Evolutionary conservation across 2,797 vertebrate species (phyloP), one percentile per base, ranked within the genome.

Genomic region (Sebastes reedi): DNA sequence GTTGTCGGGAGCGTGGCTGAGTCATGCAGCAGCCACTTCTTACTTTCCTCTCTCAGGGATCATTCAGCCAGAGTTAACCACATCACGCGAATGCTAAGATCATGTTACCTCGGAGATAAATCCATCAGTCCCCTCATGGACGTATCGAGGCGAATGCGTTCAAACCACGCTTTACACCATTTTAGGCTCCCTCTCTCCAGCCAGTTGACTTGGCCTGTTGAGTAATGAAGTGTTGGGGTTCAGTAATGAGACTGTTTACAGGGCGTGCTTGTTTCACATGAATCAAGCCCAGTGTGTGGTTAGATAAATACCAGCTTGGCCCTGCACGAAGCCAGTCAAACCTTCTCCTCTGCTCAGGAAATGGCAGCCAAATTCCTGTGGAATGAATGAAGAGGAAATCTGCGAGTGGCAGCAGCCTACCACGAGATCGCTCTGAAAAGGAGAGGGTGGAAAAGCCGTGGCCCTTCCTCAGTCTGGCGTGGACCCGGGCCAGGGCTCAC

Each of bases 311-410:
- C 94, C 86, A 92, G 92, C 94, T 84, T 91, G 90, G 94, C 93
- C 87, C 91, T 81, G 93, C 95, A 88, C 65, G 74, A 85, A 92
- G 94, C 95, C 94, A 95, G 91, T 88, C 87, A 94, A 93, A 90
- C 90, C 92, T 91, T 93, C 93, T 93, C 88, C 87, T 92, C 92
- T 80, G 87, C 88, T 94, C 97, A 97, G 97, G 98, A 98, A 98
- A 98, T 97, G 95, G 96, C 95, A 96, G 96, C 96, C 92, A 96
- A 97, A 97, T 98, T 97, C 97, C 96, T 97, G 96, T 92, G 89
- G 95, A 97, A 96, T 93, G 96, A 96, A 96, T 96, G 95, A 96
- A 96, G 96, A 97, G 98, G 97, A 99, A 98, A 97, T 97, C 96
- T 97, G 96, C 95, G 93, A 95, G 96, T 95, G 95, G 95, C 96